Base-by-base conservation (phyloP, 2,797 vertebrate genomes). In the Schizopygopsis pylzovi region DNA sequence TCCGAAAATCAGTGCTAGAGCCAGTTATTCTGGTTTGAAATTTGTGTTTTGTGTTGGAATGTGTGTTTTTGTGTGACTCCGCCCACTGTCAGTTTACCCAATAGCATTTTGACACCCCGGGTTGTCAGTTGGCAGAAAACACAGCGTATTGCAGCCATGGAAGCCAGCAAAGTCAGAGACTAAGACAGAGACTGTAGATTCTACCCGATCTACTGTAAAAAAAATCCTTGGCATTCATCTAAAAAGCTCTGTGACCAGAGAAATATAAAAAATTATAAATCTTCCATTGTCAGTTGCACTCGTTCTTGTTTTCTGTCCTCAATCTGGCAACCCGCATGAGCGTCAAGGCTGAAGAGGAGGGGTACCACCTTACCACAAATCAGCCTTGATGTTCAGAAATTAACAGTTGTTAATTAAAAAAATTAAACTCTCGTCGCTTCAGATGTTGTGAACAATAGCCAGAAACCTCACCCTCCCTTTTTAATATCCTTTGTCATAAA, bases 401-500 rank as follows among this genome's bases (percentile, higher is more conserved):
- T 43, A 71, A 71, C 10, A 6, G 15, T 10, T 16, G 37, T 2
- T 12, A 33, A 54, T 82, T 63, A 10, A 61, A 83, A 33, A 63
- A 49, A 15, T 15, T 15, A 59, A 25, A 9, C 6, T 20, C 2
- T 39, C 0, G 0, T 65, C 49, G 25, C 22, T 83, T 61, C 61
- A 49, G 71, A 71, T 78, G 56, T 72, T 67, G 45, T 11, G 18
- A 56, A 61, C 47, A 41, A 61, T 80, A 43, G 7, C 70, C 67
- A 68, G 68, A 68, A 56, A 61, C 28, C 16, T 67, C 33, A 67
- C 33, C 77, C 71, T 28, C 70, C 41, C 79, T 83, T 83, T 88
- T 85, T 86, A 86, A 89, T 76, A 86, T 89, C 59, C 85, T 84
- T 80, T n/a, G 39, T 87, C 81, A 82, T 88, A 76, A 88, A 89